phyloP scores from a whole-genome alignment of 2,113 vertebrate species.

The Vimba vimba region DNA sequence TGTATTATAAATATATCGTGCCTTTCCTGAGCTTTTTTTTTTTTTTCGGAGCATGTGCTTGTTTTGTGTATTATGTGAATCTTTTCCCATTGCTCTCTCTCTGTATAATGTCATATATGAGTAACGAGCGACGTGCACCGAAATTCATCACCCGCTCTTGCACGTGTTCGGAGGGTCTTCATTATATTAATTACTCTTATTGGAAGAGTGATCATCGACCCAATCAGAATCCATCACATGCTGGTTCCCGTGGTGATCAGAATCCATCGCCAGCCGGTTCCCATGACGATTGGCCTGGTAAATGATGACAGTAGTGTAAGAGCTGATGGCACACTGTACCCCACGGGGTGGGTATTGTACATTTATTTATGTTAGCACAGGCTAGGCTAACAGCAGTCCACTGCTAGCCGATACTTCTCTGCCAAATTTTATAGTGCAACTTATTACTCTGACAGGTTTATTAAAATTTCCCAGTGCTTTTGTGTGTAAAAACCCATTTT shows the following conservation, averaged over 20 bases:
- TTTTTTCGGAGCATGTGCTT: not conserved
- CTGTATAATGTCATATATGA: constrained; percentile 76
- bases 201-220: constrained; percentile 92
- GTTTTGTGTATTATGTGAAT: not conserved
- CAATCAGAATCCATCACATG: constrained; percentile 86
- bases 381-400: not conserved
- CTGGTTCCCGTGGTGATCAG: constrained; percentile 77
- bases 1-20: not conserved
- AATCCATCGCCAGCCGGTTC: constrained; percentile 73
- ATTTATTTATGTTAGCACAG: constrained; percentile 84
- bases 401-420: not conserved
- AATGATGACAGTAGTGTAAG: constrained; percentile 80
- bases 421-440: not conserved
- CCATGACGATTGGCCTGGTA: constrained; percentile 76
- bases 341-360: constrained; percentile 58
- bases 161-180: constrained; percentile 81
- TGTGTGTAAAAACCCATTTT: not conserved
- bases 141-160: constrained; percentile 75
- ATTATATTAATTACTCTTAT: constrained; percentile 95
- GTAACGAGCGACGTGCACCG: constrained; percentile 75
- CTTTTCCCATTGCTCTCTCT: constrained; percentile 15
- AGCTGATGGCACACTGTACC: constrained; percentile 77
- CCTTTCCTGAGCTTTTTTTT: not conserved
- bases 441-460: not conserved
- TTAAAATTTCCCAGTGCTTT: not conserved